Base-by-base conservation (phyloP, 2,888 invertebrate genomes). In the Lepidochrysops patricia region DNA sequence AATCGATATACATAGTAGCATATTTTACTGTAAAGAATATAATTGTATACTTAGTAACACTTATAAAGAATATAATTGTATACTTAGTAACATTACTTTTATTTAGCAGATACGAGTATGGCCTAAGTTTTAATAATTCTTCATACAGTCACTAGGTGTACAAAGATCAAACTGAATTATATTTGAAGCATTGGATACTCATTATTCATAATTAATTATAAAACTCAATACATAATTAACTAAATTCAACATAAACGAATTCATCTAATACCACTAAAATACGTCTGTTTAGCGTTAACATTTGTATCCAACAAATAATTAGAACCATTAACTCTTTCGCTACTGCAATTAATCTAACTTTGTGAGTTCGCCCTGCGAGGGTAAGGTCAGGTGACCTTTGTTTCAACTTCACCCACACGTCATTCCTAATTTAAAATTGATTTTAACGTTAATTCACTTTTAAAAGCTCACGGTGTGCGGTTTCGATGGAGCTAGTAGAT, bases 291-390 rank as follows among this genome's bases (percentile, higher is more conserved):
- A 29, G 29, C 29, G 7, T 7, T 29, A 23, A 43, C 3, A 19
- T 12, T 12, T 9, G 43, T 43, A 43, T 19, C 19, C 19, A 43
- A 57, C 27, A 43, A 57, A 37, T 27, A 13, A 48, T 48, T 37
- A 57, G n/a, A 48, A 34, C 43, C 27, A 48, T 57, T 57, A 48
- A 57, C 48, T 57, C 29, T 48, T 48, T 25, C 27, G 37, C 43
- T 57, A 27, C 57, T 48, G 48, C 48, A 29, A 57, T 57, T 57
- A 57, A 57, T 57, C 57, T 57, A 43, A 43, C 57, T 57, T 57
- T 29, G 48, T 43, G 57, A 48, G 37, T 32, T 34, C 34, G 25
- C 56, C 56, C 56, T 56, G 32, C 27, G 43, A 27, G 43, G 57
- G 57, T 57, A 2, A 43, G 57, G 57, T 57, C 43, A 57, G 27